Evolutionary conservation across 2,888 invertebrate genomes (phyloP).

Genomic region (Nebria brevicollis): DNA sequence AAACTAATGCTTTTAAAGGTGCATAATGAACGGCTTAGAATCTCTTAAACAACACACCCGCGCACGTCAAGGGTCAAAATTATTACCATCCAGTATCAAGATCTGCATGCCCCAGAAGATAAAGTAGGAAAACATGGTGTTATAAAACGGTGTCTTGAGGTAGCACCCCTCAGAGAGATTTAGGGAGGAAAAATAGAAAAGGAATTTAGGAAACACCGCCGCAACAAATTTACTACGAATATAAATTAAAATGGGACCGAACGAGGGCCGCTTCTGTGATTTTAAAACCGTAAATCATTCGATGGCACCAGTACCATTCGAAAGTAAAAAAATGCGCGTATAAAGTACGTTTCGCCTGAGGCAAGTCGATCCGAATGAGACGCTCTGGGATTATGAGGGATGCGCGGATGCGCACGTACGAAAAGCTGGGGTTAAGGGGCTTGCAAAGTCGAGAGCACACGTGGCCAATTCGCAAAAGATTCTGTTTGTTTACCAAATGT

Average conservation of each 20-base stretch:
- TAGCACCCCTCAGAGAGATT: conserved; percentile 29
- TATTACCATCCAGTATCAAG: conserved; percentile 32
- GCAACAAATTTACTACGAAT: conserved; percentile 43
- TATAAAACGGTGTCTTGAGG: conserved; percentile 43
- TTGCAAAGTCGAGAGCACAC: not conserved
- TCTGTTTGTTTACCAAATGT: not conserved
- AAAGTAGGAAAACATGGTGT: conserved; percentile 23
- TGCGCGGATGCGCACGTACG: not conserved
- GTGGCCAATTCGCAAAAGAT: not conserved
- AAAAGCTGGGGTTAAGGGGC: not conserved
- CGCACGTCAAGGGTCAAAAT: conserved; percentile 37
- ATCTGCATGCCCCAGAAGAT: conserved; percentile 26
- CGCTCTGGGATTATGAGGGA: not conserved
- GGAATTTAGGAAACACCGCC: conserved; percentile 43
- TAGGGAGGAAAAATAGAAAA: conserved; percentile 41
- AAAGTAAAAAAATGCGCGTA: not conserved
- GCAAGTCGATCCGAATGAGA: not conserved
- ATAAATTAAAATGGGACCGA: conserved; percentile 40
- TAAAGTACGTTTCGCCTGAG: not conserved
- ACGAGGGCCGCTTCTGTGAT: conserved; percentile 29
- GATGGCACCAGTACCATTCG: not conserved
- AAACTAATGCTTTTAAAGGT: too few species aligned
- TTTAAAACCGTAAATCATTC: conserved; percentile 38
- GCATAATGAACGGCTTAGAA: not conserved
- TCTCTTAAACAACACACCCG: not conserved